Evolutionary conservation across 2,113 vertebrate species (phyloP).

Genomic region (Atractosteus spatula): DNA sequence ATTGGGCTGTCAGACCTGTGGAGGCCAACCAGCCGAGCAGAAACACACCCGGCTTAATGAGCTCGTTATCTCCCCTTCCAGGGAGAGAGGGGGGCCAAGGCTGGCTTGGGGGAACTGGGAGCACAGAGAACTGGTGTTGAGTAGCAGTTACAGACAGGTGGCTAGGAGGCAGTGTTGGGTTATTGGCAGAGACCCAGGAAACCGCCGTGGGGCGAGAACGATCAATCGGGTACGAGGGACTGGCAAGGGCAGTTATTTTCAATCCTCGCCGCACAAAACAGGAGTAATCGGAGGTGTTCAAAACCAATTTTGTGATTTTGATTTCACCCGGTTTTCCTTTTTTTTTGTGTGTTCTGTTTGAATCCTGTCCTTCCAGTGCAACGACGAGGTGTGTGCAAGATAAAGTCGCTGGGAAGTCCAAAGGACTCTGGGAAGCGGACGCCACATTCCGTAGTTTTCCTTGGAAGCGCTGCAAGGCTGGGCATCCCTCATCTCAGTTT

Average conservation of each 20-base stretch:
- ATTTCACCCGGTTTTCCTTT: too few relatives aligned
- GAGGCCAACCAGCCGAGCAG: neutral
- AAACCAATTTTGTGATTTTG: too few relatives aligned
- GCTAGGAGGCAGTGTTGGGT: neutral
- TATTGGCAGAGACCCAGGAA: neutral
- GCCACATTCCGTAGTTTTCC: too few relatives aligned
- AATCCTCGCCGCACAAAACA: too few relatives aligned
- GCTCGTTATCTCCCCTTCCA: neutral
- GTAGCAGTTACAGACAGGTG: too few relatives aligned
- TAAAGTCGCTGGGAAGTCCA: slow-evolving; percentile 28
- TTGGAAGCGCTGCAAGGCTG: too few relatives aligned
- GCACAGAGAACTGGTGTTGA: neutral
- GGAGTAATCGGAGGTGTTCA: too few relatives aligned
- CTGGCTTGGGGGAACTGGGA: neutral
- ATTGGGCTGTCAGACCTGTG: neutral
- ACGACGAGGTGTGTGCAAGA: slow-evolving; percentile 55
- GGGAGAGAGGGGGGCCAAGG: neutral
- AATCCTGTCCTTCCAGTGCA: slow-evolving; percentile 54
- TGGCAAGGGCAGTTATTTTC: too few relatives aligned
- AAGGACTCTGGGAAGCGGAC: too few relatives aligned
- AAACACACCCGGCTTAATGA: neutral
- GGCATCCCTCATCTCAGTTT: too few relatives aligned
- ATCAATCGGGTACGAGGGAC: too few relatives aligned
- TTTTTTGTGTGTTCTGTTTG: neutral
- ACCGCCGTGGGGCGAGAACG: too few relatives aligned